A percentile compares a stretch with the other conserved stretches of the same genome.
Evolutionary conservation across 2,113 vertebrate species (phyloP).

Genomic region (Leucosticte australis): DNA sequence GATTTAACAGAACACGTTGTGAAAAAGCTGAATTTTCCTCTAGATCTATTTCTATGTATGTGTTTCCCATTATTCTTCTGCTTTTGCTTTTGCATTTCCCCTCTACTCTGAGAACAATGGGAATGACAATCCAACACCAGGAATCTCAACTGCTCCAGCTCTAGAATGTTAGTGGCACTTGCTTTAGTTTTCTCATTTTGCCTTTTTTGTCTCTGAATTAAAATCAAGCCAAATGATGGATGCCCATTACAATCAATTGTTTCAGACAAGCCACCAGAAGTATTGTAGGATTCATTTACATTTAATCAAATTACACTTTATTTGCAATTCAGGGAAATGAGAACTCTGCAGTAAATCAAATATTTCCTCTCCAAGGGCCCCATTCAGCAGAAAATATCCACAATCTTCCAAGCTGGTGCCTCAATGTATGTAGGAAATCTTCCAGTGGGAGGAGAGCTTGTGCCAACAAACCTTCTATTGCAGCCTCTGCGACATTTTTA

Average conservation of each 20-base stretch:
- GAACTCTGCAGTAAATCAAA: slow-evolving; percentile 68
- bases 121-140: slow-evolving; percentile 24
- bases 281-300: slow-evolving; percentile 70
- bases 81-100: slow-evolving; percentile 4
- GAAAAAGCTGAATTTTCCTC: background rate
- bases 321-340: slow-evolving; percentile 70
- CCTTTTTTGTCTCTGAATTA: slow-evolving; percentile 64
- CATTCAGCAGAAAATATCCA: slow-evolving; percentile 57
- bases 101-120: background rate
- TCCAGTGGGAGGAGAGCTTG: slow-evolving; percentile 47
- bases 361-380: slow-evolving; percentile 63
- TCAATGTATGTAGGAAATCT: slow-evolving; percentile 52
- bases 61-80: slow-evolving; percentile 30
- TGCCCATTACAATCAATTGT: slow-evolving; percentile 70
- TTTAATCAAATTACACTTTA: slow-evolving; percentile 73
- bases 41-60: background rate
- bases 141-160: background rate
- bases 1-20: background rate
- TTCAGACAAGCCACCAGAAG: slow-evolving; percentile 68
- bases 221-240: slow-evolving; percentile 66
- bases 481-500: background rate
- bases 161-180: slow-evolving; percentile 53
- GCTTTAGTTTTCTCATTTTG: slow-evolving; percentile 54
- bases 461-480: slow-evolving; percentile 37
- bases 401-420: slow-evolving; percentile 15